Base-by-base conservation (phyloP, 2,797 vertebrate species). In the Pseudomugil gertrudae region DNA sequence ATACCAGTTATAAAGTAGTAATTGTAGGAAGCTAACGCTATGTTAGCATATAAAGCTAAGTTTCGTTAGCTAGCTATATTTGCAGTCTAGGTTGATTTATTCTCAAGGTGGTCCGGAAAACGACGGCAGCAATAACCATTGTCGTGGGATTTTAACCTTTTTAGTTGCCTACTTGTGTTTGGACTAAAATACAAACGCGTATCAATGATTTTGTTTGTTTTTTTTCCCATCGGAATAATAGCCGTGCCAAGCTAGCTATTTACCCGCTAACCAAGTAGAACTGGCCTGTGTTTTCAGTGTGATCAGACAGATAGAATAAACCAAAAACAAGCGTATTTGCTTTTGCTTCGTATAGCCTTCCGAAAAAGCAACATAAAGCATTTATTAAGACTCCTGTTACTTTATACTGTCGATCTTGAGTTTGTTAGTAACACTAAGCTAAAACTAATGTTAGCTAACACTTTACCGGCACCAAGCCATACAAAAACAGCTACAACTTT, bases 51-150 rank as follows among this genome's bases (percentile, higher is more conserved):
- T 48, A 61, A 38, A 51, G 72, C 75, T 87, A 87, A 45, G 35
- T 63, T 24, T 65, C 69, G 24, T 11, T 24, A 24, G 78, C 40
- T 88, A 80, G 82, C 77, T 76, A 74, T 74, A 6, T 76, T 59
- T 71, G 72, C 69, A 73, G 29, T 54, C 66, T 54, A 68, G 71
- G 76, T 79, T 78, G 70, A 85, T 87, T 88, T 78, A 88, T 87
- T 86, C 75, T 38, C 65, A 75, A 48, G 33, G 51, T 47, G 14
- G 57, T n/a, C 5, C 17, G 4, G 29, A 17, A 57, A 63, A 51
- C 29, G 5, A 35, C 64, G 47, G 69, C 50, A 65, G n/a, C 9
- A 21, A 2, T 4, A 5, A 32, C 9, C 1, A 35, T 15, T 26
- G 3, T 7, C 1, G 13, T 54, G 40, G 2, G 29, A 1, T 50